Conservation (phyloP, 2,113 vertebrate genomes). For the Campylomormyrus numenius region DNA sequence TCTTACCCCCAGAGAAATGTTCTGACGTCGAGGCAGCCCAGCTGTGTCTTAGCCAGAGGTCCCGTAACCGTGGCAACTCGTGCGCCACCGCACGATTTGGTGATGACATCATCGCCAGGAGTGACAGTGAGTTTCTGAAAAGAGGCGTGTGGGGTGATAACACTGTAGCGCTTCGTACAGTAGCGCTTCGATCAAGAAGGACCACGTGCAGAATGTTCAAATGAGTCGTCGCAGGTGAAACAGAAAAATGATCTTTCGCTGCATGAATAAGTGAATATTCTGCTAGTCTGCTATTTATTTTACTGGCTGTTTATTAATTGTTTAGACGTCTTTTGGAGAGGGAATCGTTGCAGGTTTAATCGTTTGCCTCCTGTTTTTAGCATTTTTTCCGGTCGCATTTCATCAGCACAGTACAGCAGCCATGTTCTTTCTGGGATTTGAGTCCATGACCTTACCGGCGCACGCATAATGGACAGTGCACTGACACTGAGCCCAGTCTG, state of each 20-base stretch:
- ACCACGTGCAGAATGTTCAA: not conserved
- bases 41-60: conserved; percentile 8
- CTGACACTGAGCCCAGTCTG: not conserved
- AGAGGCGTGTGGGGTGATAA: not conserved
- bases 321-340: not conserved
- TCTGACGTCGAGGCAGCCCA: conserved; percentile 8
- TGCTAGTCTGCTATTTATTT: not conserved
- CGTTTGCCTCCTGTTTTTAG: not conserved
- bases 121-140: not conserved
- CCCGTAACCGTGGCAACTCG: conserved; percentile 5
- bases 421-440: not conserved
- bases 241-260: not conserved
- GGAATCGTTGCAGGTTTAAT: not conserved
- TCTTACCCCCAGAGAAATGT: not conserved
- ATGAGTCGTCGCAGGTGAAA: not conserved
- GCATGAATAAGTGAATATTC: not conserved
- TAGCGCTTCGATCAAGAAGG: not conserved
- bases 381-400: not conserved
- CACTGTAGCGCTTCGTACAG: not conserved
- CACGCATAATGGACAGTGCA: not conserved
- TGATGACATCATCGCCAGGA: not conserved
- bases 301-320: not conserved
- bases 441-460: not conserved
- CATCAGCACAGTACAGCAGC: not conserved
- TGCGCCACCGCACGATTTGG: not conserved